Percentiles rank a stretch among this genome's conserved stretches.
Conservation (phyloP, 2,113 vertebrate genomes). For the Odontesthes bonariensis region DNA sequence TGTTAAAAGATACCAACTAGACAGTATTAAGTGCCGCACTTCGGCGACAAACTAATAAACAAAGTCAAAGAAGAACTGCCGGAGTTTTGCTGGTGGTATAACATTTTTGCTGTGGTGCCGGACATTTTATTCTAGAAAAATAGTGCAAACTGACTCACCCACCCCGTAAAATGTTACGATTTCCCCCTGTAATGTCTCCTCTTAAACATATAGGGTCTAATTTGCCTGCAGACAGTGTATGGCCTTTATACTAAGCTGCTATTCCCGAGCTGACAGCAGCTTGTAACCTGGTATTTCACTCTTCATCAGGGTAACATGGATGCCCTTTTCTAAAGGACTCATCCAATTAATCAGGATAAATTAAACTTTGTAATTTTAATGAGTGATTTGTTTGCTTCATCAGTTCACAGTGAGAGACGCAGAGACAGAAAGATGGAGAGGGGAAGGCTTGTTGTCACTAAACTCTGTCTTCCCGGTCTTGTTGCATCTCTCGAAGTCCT, state of each 20-base stretch:
- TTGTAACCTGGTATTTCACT: slow-evolving; percentile 19
- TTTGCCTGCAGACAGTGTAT: neutral
- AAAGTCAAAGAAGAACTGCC: too few relatives aligned
- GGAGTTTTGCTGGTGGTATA: too few relatives aligned
- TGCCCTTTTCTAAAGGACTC: slow-evolving; percentile 19
- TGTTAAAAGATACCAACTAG: too few relatives aligned
- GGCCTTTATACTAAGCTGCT: neutral
- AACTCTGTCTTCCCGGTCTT: slow-evolving; percentile 35
- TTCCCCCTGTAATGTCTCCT: neutral
- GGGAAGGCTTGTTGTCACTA: slow-evolving; percentile 21
- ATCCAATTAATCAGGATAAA: slow-evolving; percentile 51
- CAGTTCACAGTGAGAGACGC: slow-evolving; percentile 32
- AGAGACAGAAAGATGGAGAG: slow-evolving; percentile 4
- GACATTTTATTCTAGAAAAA: too few relatives aligned
- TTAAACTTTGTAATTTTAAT: slow-evolving; percentile 48
- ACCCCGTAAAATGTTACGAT: too few relatives aligned
- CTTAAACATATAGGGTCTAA: neutral
- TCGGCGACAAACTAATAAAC: too few relatives aligned
- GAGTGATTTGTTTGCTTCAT: slow-evolving; percentile 39
- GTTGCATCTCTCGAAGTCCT: slow-evolving; percentile 46
- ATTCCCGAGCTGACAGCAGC: neutral
- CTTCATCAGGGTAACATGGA: slow-evolving; percentile 8
- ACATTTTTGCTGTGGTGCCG: too few relatives aligned
- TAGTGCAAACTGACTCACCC: too few relatives aligned
- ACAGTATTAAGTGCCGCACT: too few relatives aligned